Percentiles rank a stretch among this genome's conserved stretches.
phyloP scores from a whole-genome alignment of 2,888 invertebrate species.

The Plagiodera versicolora region DNA sequence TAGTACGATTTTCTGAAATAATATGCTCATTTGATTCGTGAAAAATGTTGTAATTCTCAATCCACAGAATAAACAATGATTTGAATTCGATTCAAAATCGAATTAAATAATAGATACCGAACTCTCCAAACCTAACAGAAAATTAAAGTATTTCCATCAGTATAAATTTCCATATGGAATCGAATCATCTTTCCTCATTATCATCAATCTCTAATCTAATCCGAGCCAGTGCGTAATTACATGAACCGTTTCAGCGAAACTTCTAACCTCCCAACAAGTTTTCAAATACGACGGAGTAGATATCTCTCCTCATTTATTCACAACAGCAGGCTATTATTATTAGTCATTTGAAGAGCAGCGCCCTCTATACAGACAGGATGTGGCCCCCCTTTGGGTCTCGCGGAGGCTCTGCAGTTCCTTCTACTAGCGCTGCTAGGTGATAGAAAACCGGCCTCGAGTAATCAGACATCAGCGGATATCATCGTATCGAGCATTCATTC shows the following conservation, averaged over 20 bases:
- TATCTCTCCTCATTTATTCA: conserved; percentile 5
- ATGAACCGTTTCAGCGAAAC: neutral
- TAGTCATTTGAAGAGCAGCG: conserved; percentile 39
- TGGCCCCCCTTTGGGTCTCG: conserved; percentile 51
- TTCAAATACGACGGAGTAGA: neutral
- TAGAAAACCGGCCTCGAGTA: conserved; percentile 26
- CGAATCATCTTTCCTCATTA: neutral
- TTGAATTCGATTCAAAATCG: no score
- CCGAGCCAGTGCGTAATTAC: neutral
- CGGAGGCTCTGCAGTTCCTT: conserved; percentile 45
- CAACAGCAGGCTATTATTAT: neutral
- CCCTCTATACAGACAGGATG: conserved; percentile 43
- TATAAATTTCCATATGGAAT: neutral
- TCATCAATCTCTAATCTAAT: neutral
- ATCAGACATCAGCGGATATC: conserved; percentile 19
- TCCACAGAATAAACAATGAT: no score
- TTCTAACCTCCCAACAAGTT: neutral
- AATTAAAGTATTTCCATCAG: no score
- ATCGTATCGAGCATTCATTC: neutral
- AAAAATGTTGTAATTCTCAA: no score
- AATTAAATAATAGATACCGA: no score
- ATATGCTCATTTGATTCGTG: no score
- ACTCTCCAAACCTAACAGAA: no score
- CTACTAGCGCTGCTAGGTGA: conserved; percentile 25
- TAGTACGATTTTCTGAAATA: no score